These are phyloP conservation scores for Mallateleia sp. DNA, from an alignment of 2,888 invertebrate species.

Conservation along the genomic window DNA sequence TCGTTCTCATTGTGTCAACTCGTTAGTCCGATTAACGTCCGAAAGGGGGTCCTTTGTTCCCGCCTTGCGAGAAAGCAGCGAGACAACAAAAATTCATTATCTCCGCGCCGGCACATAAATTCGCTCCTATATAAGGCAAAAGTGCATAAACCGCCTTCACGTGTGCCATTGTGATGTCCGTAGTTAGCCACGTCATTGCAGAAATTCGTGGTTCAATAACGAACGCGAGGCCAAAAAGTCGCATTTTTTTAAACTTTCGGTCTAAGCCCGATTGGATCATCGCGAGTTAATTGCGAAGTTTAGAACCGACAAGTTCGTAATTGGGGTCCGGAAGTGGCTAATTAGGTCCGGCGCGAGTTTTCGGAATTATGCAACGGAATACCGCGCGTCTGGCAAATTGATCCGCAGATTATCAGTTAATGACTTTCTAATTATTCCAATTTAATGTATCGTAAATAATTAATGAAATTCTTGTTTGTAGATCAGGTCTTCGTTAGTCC, in stretches of 20 bases:
- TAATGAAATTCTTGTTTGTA: constrained; percentile 6
- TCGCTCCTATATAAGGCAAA: constrained; percentile 44
- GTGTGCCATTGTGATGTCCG: constrained; percentile 46
- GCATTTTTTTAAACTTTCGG: too few species aligned
- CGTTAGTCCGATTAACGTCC: constrained; percentile 44
- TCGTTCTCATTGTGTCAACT: constrained; percentile 36
- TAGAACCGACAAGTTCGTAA: background rate
- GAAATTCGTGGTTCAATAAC: constrained; percentile 17
- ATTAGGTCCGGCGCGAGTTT: background rate
- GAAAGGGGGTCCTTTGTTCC: constrained; percentile 33
- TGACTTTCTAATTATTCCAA: too few species aligned
- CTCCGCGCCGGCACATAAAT: constrained; percentile 31
- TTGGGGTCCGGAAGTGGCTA: background rate
- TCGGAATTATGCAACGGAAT: background rate
- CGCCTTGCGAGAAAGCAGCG: constrained; percentile 31
- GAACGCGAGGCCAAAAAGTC: constrained; percentile 5
- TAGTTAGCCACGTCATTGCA: constrained; percentile 37
- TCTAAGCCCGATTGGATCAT: background rate
- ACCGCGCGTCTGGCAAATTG: background rate
- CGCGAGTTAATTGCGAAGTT: constrained; percentile 12
- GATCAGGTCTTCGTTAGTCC: background rate
- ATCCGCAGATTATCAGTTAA: background rate
- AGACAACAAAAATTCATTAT: constrained; percentile 48
- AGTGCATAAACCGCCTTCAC: constrained; percentile 47
- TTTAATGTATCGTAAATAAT: background rate